Evolutionary conservation across 2,797 vertebrate genomes (phyloP), one percentile per base, ranked within the genome.

Genomic region (Psittacula derbiana): DNA sequence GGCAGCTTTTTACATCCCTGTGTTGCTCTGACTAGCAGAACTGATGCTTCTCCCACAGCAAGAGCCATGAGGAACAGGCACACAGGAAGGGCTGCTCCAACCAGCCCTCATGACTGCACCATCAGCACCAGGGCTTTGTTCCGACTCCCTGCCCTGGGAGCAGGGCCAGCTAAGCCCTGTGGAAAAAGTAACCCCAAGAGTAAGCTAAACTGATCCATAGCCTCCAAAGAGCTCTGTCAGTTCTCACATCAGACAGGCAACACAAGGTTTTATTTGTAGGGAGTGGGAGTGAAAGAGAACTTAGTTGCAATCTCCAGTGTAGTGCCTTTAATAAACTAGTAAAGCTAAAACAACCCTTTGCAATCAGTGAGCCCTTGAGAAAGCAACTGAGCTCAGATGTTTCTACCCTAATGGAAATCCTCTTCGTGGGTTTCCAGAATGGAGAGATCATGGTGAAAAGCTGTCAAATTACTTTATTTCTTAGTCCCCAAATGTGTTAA

Each of bases 401-500:
- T 28, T 38, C 40, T 19, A 47, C 61, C 71, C 74, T 10, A 53
- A 4, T 16, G 75, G 81, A 71, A 90, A 91, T 10, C 40, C 75
- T 74, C 60, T 84, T 36, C 1, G 0, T 5, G 78, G 52, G 33
- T 50, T 84, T 81, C 52, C 79, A 11, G 2, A 71, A 27, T 2
- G 0, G 81, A n/a, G 2, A 66, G 64, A 8, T 20, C 47, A 4
- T 0, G 1, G 41, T 2, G 30, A 85, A 61, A 72, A 72, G 30
- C 72, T 25, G 62, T 36, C 84, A 19, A 23, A 31, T 83, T 14
- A 20, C 80, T 83, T 52, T 6, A 64, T 52, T 28, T 18, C 70
- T 65, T n/a, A 50, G 82, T 18, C 61, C 41, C 72, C 57, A 61
- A 28, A 44, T 6, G 55, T 15, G 24, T 55, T 1, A 3, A 60